These are phyloP conservation scores for Poecilia velifera DNA, from an alignment of 2,797 vertebrate genomes.

Conservation along the genomic window DNA sequence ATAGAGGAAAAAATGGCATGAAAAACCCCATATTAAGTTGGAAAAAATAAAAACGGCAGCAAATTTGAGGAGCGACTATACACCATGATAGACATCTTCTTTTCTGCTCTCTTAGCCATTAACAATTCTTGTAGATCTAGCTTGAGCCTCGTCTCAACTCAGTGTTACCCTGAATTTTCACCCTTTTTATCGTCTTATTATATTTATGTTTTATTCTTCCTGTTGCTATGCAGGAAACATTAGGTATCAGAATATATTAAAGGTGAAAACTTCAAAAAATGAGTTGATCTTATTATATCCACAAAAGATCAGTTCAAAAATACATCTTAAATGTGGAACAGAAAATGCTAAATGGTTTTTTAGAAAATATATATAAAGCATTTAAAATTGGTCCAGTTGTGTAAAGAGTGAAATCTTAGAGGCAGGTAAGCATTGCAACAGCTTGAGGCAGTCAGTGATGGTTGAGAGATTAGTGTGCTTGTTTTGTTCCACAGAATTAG, in stretches of 20 bases:
- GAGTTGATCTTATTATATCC: too few species aligned
- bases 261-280: neutral
- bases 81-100: neutral
- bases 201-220: neutral
- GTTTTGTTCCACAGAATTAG: constrained; percentile 2
- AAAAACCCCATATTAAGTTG: neutral
- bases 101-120: neutral
- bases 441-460: neutral
- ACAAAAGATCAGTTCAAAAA: neutral
- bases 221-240: neutral
- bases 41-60: neutral
- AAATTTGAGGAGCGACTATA: neutral
- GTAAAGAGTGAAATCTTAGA: neutral
- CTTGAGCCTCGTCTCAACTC: neutral
- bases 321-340: neutral
- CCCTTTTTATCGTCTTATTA: neutral
- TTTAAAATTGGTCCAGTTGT: neutral
- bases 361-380: neutral
- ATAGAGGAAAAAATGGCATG: neutral
- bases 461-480: neutral
- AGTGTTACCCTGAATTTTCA: neutral
- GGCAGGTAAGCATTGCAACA: neutral
- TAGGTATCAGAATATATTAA: neutral
- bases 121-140: neutral
- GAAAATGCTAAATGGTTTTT: neutral